Evolutionary conservation across 2,888 invertebrate genomes (phyloP).

Genomic region (Brachyptera risi): DNA sequence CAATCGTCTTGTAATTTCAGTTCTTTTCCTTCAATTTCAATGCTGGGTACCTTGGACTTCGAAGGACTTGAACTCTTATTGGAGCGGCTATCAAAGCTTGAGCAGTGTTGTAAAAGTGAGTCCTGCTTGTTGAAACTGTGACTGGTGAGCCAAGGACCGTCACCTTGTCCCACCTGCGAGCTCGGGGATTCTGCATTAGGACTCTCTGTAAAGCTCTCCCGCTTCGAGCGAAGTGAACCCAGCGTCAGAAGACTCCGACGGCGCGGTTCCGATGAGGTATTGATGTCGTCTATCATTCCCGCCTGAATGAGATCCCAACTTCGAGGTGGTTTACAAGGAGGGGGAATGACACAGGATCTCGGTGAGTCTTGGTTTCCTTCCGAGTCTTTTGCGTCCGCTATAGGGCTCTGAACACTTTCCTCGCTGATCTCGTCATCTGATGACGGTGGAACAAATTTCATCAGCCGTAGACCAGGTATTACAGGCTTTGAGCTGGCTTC

Average conservation of each 20-base stretch:
- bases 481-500: constrained; percentile 24
- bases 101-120: neutral
- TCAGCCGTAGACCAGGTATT: constrained; percentile 23
- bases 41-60: neutral
- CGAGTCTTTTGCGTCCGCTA: constrained; percentile 25
- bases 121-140: constrained; percentile 25
- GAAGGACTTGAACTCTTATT: neutral
- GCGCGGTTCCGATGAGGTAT: constrained; percentile 35
- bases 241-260: constrained; percentile 36
- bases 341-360: constrained; percentile 39
- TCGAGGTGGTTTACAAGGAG: constrained; percentile 40
- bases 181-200: constrained; percentile 28
- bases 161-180: constrained; percentile 19
- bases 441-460: constrained; percentile 26
- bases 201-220: constrained; percentile 34
- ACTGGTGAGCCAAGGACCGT: constrained; percentile 23
- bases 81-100: constrained; percentile 4
- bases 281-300: constrained; percentile 38
- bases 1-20: neutral
- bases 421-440: constrained; percentile 33
- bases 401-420: constrained; percentile 27
- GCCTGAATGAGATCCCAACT: constrained; percentile 42
- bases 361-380: constrained; percentile 36
- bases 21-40: constrained; percentile 11
- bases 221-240: constrained; percentile 35